A percentile compares a stretch with the other conserved stretches of the same genome.
These are phyloP conservation scores for Epizoanthus scotinus DNA, from an alignment of 92 coral and sea anemone genomes.

Conservation along the genomic window DNA sequence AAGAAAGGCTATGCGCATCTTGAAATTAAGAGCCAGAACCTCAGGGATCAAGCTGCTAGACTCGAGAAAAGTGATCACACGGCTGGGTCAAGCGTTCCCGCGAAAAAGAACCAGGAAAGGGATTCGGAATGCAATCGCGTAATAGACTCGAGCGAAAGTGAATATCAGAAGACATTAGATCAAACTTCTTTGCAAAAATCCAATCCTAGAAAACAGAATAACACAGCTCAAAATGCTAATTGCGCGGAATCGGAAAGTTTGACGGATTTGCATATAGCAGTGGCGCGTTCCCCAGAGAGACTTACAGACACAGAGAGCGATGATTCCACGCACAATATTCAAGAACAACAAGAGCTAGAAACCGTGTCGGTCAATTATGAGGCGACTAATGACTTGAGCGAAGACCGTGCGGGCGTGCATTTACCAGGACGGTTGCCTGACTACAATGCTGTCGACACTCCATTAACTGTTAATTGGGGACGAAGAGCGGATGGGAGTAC, in stretches of 20 bases:
- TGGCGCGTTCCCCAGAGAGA: constrained; percentile 16
- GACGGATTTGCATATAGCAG: constrained; percentile 42
- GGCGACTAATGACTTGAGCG: constrained; percentile 14
- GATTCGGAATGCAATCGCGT: too few species aligned
- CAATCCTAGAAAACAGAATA: constrained; percentile 25
- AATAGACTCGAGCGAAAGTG: too few species aligned
- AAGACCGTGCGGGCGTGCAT: constrained; percentile 27
- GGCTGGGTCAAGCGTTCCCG: background rate
- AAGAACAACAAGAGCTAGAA: constrained; percentile 36
- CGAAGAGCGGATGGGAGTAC: constrained; percentile 29
- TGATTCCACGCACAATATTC: constrained; percentile 34
- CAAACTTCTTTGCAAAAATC: constrained; percentile 6
- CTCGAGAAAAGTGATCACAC: constrained; percentile 24
- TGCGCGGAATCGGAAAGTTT: constrained; percentile 42
- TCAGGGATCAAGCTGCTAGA: constrained; percentile 21
- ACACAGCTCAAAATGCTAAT: constrained; percentile 47
- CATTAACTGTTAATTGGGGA: constrained; percentile 41
- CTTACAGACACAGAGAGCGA: constrained; percentile 26
- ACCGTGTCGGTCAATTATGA: constrained; percentile 19
- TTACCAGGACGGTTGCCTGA: constrained; percentile 41
- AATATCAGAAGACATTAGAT: constrained; percentile 19
- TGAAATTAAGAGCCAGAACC: constrained; percentile 18
- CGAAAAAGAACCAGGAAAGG: too few species aligned
- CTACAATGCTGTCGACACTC: constrained; percentile 38
- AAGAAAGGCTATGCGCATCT: constrained; percentile 25